These are phyloP conservation scores for Cyprinus carpio DNA, from an alignment of 2,113 vertebrate species.

Conservation along the genomic window DNA sequence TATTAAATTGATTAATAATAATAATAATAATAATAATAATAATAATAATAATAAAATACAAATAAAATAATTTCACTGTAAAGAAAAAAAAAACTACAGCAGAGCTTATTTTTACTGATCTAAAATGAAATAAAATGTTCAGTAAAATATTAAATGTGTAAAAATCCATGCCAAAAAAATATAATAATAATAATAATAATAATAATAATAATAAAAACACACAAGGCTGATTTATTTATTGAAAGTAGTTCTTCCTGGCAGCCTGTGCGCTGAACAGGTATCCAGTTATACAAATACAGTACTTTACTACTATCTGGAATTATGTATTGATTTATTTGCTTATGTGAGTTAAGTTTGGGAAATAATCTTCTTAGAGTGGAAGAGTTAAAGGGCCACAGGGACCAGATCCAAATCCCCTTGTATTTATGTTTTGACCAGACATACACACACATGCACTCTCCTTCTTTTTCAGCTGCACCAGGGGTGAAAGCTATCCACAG, in stretches of 20 bases:
- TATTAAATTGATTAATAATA: too few species aligned
- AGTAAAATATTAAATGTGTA: background rate
- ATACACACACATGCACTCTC: slow-evolving; percentile 40
- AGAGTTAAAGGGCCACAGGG: slow-evolving; percentile 76
- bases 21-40: too few species aligned
- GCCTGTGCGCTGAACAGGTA: background rate
- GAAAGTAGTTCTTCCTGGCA: background rate
- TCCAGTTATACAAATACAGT: background rate
- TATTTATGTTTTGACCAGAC: slow-evolving; percentile 68
- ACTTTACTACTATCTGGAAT: slow-evolving; percentile 38
- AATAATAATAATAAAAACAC: background rate
- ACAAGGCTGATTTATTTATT: slow-evolving; percentile 24
- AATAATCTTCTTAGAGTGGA: slow-evolving; percentile 80
- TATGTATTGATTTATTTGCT: slow-evolving; percentile 57
- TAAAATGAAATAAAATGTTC: background rate
- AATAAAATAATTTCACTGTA: too few species aligned
- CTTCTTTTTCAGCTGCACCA: slow-evolving; percentile 51
- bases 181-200: too few species aligned
- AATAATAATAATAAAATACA: too few species aligned
- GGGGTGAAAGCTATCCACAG: slow-evolving; percentile 67
- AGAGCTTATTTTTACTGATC: background rate
- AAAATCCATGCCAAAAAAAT: background rate
- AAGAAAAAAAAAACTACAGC: too few species aligned
- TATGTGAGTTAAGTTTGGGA: slow-evolving; percentile 68
- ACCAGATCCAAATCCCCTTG: slow-evolving; percentile 73